Evolutionary conservation across 1,140 invertebrate species (phyloP).

Genomic region (Propsilocerus akamusi): DNA sequence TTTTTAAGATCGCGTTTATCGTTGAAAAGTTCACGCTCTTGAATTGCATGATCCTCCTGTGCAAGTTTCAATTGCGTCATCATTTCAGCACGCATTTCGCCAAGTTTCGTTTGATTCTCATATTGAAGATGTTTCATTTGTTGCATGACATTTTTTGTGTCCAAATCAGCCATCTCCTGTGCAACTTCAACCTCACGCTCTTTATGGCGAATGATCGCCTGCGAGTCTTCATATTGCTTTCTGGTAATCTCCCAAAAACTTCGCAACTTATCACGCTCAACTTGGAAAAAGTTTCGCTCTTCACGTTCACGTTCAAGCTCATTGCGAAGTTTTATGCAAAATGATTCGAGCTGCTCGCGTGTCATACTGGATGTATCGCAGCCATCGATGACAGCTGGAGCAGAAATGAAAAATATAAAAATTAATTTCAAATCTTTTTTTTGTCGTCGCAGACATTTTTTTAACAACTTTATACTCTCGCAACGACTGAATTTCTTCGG

Average conservation of each 20-base stretch:
- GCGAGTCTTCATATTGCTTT: conserved; percentile 18
- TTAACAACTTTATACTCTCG: not conserved
- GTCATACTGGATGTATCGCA: conserved; percentile 83
- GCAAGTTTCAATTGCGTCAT: conserved; percentile 54
- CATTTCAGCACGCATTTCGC: conserved; percentile 37
- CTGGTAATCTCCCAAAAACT: conserved; percentile 78
- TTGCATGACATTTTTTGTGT: conserved; percentile 76
- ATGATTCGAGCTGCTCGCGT: conserved; percentile 79
- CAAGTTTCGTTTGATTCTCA: conserved; percentile 59
- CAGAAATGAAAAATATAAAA: conserved; percentile 1
- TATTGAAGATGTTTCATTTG: conserved; percentile 85
- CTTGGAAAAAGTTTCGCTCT: conserved; percentile 86
- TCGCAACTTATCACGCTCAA: conserved; percentile 84
- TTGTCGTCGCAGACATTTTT: not conserved
- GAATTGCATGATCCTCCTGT: conserved; percentile 48
- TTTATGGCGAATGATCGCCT: conserved; percentile 40
- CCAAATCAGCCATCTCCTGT: conserved; percentile 66
- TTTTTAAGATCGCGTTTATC: conserved; percentile 62
- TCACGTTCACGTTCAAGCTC: conserved; percentile 86
- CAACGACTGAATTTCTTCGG: not conserved
- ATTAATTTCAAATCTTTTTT: not conserved
- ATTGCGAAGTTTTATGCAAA: conserved; percentile 69
- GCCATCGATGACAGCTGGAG: conserved; percentile 59
- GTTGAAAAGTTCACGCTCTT: conserved; percentile 55
- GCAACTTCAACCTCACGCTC: conserved; percentile 76